Conservation (phyloP, 2,113 vertebrate genomes). For the Irena cyanogastra region DNA sequence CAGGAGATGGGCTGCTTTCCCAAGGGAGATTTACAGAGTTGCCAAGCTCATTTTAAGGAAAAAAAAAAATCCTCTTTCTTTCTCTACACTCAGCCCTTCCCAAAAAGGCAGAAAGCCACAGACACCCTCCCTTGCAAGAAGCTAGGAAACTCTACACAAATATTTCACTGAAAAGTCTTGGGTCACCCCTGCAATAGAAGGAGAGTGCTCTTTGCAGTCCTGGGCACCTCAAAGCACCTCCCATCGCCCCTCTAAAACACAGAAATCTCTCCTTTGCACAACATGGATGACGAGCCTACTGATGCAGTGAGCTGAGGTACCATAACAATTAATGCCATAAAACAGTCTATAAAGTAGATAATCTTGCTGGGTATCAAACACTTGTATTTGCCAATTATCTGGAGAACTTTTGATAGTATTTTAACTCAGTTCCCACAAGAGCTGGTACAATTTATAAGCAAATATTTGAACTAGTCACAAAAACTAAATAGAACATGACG, state of each 20-base stretch:
- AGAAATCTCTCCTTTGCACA: not conserved
- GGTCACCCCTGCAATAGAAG: not conserved
- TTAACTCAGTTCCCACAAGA: not conserved
- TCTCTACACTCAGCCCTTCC: not conserved
- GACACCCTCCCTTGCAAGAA: not conserved
- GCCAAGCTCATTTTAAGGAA: not conserved
- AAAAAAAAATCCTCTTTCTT: not conserved
- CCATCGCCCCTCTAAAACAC: not conserved
- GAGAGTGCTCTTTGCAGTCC: not conserved
- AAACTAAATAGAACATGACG: not conserved
- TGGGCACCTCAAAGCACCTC: not conserved
- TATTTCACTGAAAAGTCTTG: not conserved
- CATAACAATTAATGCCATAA: not conserved
- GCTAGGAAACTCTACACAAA: not conserved
- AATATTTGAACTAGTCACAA: not conserved
- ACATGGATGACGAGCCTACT: not conserved
- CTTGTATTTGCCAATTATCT: not conserved
- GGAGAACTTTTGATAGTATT: not conserved
- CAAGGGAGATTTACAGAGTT: not conserved
- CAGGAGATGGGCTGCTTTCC: not conserved
- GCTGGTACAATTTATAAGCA: not conserved
- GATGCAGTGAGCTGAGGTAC: not conserved
- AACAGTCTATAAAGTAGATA: not conserved
- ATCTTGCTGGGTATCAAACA: not conserved
- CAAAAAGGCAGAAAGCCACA: not conserved